A percentile compares a stretch with the other conserved stretches of the same genome.
Conservation (phyloP, 2,888 invertebrate species). For the Temnothorax unifasciatus region DNA sequence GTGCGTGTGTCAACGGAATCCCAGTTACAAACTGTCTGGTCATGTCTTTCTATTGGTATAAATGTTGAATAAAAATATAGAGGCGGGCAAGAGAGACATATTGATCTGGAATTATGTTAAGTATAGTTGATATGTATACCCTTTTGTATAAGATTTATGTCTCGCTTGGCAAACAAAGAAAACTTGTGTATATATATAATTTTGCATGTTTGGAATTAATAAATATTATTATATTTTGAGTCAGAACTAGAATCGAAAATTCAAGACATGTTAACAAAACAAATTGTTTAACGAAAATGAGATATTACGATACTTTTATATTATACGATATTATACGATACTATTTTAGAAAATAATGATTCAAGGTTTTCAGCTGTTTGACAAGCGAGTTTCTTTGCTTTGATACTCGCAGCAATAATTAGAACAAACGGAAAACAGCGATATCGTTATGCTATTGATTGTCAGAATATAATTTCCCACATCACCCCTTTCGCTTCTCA, state of each 20-base stretch:
- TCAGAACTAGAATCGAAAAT: not conserved
- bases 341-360: not conserved
- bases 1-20: slow-evolving; percentile 4
- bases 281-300: not conserved
- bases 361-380: not conserved
- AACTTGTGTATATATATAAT: not conserved
- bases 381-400: slow-evolving; percentile 39
- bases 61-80: slow-evolving; percentile 48
- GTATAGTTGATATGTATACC: slow-evolving; percentile 52
- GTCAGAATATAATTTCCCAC: slow-evolving; percentile 67
- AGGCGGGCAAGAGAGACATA: slow-evolving; percentile 30
- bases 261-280: not conserved
- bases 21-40: slow-evolving; percentile 5
- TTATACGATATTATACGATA: no score
- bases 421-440: slow-evolving; percentile 43
- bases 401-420: slow-evolving; percentile 35
- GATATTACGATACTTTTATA: not conserved
- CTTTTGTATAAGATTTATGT: slow-evolving; percentile 26
- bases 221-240: not conserved
- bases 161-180: slow-evolving; percentile 36
- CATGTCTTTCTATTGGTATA: slow-evolving; percentile 16
- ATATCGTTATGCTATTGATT: slow-evolving; percentile 71
- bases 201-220: not conserved
- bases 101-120: slow-evolving; percentile 34
- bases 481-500: slow-evolving; percentile 24